These are phyloP conservation scores for Clarias macrocephalus DNA, from an alignment of 2,113 vertebrate species.

Conservation along the genomic window DNA sequence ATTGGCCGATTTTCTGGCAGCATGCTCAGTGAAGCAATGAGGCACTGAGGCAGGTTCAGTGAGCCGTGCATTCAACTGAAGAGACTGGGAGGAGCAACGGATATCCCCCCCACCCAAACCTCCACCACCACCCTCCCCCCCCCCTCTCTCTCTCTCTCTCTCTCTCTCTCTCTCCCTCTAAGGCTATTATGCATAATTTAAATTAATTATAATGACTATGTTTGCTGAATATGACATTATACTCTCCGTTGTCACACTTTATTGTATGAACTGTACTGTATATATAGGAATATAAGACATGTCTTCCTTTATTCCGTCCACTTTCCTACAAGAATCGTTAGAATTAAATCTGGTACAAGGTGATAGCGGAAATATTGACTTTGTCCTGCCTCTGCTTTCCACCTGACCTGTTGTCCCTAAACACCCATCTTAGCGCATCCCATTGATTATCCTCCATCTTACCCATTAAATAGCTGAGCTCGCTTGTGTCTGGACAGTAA, in stretches of 20 bases:
- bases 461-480: slow-evolving; percentile 18
- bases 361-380: background rate
- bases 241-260: background rate
- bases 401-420: slow-evolving; percentile 3
- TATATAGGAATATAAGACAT: background rate
- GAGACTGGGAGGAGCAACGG: background rate
- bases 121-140: too few relatives aligned
- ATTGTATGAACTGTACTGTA: background rate
- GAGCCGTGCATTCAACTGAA: slow-evolving; percentile 48
- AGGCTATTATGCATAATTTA: background rate
- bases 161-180: background rate
- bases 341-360: background rate
- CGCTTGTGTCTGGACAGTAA: slow-evolving; percentile 38
- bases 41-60: slow-evolving; percentile 57
- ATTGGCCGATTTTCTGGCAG: slow-evolving; percentile 60
- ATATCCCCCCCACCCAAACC: too few relatives aligned
- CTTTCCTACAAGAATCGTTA: background rate
- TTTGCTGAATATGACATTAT: background rate
- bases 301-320: background rate
- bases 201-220: background rate
- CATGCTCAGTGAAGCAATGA: slow-evolving; percentile 53
- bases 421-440: slow-evolving; percentile 13
- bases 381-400: background rate
- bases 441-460: slow-evolving; percentile 31
- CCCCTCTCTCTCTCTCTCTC: background rate